Conservation (phyloP, 2,113 vertebrate species). For the Chamaetylas fuelleborni region DNA sequence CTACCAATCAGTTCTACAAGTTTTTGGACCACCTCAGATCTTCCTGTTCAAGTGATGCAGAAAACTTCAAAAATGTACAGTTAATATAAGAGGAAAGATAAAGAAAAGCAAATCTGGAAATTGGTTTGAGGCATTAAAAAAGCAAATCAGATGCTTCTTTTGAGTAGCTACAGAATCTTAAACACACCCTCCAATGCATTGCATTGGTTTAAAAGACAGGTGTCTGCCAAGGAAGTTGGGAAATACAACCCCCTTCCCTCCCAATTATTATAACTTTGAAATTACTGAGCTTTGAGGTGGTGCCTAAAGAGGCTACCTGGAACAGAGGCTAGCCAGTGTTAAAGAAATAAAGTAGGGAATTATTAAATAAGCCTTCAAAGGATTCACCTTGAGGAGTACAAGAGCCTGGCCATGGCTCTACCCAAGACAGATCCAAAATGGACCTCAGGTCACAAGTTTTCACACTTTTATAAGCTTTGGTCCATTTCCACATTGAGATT, state of each 20-base stretch:
- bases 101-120: not conserved
- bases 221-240: too few species aligned
- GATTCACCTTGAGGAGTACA: not conserved
- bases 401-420: not conserved
- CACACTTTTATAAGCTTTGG: not conserved
- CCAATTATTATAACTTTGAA: not conserved
- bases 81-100: not conserved
- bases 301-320: not conserved
- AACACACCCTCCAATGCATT: not conserved
- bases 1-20: not conserved
- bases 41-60: not conserved
- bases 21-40: not conserved
- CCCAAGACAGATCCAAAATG: too few species aligned
- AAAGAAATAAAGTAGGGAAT: not conserved
- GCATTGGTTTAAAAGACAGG: not conserved
- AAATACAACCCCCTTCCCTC: not conserved
- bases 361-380: not conserved
- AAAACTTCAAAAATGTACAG: not conserved
- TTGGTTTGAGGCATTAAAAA: not conserved
- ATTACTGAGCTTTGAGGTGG: not conserved
- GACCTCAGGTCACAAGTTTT: accelerated
- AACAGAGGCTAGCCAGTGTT: too few species aligned
- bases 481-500: not conserved
- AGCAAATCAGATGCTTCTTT: not conserved
- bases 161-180: not conserved